Evolutionary conservation across 2,113 vertebrate genomes (phyloP).

Genomic region (Alethe diademata): DNA sequence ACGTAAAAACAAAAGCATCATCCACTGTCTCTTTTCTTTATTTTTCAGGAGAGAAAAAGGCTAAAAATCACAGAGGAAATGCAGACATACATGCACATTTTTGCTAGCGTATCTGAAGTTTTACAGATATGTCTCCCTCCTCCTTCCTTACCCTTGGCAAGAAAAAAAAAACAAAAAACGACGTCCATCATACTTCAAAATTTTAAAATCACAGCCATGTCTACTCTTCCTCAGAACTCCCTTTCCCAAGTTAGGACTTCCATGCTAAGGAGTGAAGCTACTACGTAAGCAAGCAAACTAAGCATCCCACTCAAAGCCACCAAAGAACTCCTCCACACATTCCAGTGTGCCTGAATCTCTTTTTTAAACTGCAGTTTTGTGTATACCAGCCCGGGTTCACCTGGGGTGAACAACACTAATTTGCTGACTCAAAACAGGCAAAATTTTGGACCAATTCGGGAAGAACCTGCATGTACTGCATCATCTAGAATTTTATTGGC

Average conservation of each 20-base stretch:
- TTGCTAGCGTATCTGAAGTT: neutral
- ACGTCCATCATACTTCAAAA: neutral
- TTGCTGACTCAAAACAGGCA: neutral
- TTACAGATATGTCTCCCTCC: neutral
- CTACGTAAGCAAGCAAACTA: neutral
- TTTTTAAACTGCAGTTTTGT: neutral
- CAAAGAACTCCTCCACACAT: neutral
- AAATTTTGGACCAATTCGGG: neutral
- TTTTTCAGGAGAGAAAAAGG: neutral
- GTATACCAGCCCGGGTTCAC: accelerated
- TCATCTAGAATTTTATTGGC: neutral
- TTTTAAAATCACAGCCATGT: neutral
- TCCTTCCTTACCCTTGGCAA: neutral
- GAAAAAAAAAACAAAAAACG: neutral
- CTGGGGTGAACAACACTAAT: neutral
- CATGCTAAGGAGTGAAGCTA: neutral
- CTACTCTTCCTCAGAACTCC: neutral
- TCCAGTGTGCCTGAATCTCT: neutral
- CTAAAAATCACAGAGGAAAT: neutral
- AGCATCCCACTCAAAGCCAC: neutral
- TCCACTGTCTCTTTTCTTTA: neutral
- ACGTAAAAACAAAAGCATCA: neutral
- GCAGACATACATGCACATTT: neutral
- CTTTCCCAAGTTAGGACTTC: neutral
- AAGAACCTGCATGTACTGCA: neutral